These are phyloP conservation scores for Coleophora deauratella DNA, from an alignment of 2,888 invertebrate species.

Conservation along the genomic window DNA sequence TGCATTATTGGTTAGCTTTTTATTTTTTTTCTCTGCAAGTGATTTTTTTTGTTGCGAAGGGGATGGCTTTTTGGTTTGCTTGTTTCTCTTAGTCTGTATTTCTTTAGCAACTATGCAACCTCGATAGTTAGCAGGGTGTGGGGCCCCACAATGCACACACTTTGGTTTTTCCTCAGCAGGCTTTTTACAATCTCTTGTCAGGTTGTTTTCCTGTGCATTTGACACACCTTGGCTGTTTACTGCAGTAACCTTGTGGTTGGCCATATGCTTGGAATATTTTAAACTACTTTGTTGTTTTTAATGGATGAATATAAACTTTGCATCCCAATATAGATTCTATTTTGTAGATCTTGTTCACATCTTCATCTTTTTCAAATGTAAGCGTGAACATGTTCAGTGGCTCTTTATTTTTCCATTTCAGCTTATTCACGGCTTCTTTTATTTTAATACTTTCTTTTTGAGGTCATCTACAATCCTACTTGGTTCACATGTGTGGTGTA, in stretches of 20 bases:
- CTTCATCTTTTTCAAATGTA: slow-evolving; percentile 6
- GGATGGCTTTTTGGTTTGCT: background rate
- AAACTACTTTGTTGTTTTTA: slow-evolving; percentile 7
- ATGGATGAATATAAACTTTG: slow-evolving; percentile 6
- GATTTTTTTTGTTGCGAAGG: no score
- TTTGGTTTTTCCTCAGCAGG: slow-evolving; percentile 9
- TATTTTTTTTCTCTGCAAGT: no score
- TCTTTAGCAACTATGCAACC: slow-evolving; percentile 10
- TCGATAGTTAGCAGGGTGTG: slow-evolving; percentile 9
- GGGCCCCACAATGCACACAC: slow-evolving; percentile 11
- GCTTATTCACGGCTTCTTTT: slow-evolving; percentile 3
- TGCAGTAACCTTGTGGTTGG: slow-evolving; percentile 6
- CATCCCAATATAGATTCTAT: slow-evolving; percentile 5
- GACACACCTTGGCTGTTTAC: slow-evolving; percentile 9
- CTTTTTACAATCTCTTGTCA: slow-evolving; percentile 8
- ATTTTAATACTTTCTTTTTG: background rate
- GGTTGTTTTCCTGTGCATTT: slow-evolving; percentile 8
- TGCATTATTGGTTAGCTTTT: no score
- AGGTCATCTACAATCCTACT: slow-evolving; percentile 3
- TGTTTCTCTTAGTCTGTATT: slow-evolving; percentile 3
- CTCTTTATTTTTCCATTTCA: slow-evolving; percentile 6
- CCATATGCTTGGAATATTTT: slow-evolving; percentile 10
- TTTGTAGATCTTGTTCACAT: slow-evolving; percentile 3
- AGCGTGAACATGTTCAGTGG: slow-evolving; percentile 8
- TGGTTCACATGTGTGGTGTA: slow-evolving; percentile 2